phyloP scores from a whole-genome alignment of 2,113 vertebrate genomes.

The Solea solea region DNA sequence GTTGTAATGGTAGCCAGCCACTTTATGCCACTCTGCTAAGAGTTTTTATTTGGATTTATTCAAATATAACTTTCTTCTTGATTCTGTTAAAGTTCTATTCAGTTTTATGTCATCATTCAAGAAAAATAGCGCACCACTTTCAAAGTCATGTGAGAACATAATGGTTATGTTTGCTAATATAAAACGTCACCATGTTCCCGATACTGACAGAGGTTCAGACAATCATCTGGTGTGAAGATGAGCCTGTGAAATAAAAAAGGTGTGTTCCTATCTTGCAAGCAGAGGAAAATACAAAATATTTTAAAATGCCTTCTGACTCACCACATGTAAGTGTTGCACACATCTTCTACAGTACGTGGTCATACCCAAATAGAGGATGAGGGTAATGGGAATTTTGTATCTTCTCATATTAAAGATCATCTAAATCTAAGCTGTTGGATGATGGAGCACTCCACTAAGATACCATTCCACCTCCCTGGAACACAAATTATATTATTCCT shows the following conservation, averaged over 20 bases:
- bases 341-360: background rate
- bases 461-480: conserved; percentile 1
- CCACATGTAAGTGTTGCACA: no score
- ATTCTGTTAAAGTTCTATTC: background rate
- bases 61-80: background rate
- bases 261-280: background rate
- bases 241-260: no score
- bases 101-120: background rate
- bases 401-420: background rate
- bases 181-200: no score
- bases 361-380: background rate
- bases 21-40: background rate
- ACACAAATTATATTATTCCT: conserved; percentile 15
- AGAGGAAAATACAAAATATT: background rate
- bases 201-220: no score
- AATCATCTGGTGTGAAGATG: no score
- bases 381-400: background rate
- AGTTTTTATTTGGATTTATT: conserved; percentile 1
- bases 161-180: no score
- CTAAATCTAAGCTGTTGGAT: background rate
- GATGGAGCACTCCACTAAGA: background rate
- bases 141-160: background rate
- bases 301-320: background rate
- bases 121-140: background rate
- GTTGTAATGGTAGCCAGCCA: conserved; percentile 10